These are phyloP conservation scores for Pseudoips prasinana DNA, from an alignment of 2,888 invertebrate species.

Conservation along the genomic window DNA sequence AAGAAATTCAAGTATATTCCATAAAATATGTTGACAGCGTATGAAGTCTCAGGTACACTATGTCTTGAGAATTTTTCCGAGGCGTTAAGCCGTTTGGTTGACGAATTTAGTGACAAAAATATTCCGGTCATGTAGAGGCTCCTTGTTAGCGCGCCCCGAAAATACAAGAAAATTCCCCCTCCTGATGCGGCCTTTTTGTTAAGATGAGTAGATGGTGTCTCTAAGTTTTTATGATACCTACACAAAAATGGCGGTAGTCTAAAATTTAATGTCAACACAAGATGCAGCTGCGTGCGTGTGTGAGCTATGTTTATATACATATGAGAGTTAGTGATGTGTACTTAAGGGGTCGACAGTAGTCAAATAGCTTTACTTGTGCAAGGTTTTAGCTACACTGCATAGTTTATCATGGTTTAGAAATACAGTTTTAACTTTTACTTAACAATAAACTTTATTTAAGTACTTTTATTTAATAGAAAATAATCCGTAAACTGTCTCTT, in stretches of 20 bases:
- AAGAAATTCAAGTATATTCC: too few species aligned
- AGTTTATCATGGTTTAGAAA: too few species aligned
- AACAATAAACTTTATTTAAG: too few species aligned
- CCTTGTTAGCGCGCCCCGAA: slow-evolving; percentile 71
- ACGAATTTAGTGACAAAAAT: slow-evolving; percentile 76
- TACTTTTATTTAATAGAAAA: too few species aligned
- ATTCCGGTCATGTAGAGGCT: slow-evolving; percentile 75
- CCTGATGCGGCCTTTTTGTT: slow-evolving; percentile 61
- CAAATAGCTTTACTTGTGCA: neutral
- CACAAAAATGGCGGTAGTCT: slow-evolving; percentile 52
- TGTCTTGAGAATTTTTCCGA: slow-evolving; percentile 59
- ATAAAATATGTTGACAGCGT: slow-evolving; percentile 57
- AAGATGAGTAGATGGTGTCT: slow-evolving; percentile 49
- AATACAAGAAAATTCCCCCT: slow-evolving; percentile 63
- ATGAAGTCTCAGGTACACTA: slow-evolving; percentile 62
- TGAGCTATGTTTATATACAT: slow-evolving; percentile 35
- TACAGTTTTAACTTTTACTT: too few species aligned
- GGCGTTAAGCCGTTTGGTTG: slow-evolving; percentile 67
- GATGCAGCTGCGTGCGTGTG: slow-evolving; percentile 51
- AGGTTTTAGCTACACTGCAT: too few species aligned
- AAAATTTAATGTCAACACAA: slow-evolving; percentile 59
- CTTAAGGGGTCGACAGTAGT: slow-evolving; percentile 13
- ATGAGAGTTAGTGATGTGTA: slow-evolving; percentile 42
- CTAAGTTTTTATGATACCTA: slow-evolving; percentile 59
- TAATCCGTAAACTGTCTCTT: too few species aligned